Evolutionary conservation across 2,113 vertebrate genomes (phyloP).

Genomic region (Dicrurus megarhynchus): DNA sequence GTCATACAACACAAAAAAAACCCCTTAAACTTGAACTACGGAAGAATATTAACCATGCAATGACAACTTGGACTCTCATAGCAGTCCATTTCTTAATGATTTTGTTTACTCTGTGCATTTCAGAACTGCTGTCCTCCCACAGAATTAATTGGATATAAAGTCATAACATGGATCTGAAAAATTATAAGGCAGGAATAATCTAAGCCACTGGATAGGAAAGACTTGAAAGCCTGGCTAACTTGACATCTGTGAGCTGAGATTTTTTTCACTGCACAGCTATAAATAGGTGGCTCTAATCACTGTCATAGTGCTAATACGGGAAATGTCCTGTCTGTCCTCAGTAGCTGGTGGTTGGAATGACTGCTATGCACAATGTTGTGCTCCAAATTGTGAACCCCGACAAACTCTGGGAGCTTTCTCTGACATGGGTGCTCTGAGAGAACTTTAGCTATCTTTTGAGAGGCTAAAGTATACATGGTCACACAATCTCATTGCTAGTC

Average conservation of each 20-base stretch:
- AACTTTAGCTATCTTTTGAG: neutral
- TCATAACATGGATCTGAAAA: slow-evolving; percentile 23
- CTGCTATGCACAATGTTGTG: neutral
- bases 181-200: neutral
- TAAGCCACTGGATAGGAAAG: neutral
- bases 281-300: slow-evolving; percentile 48
- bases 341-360: neutral
- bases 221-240: neutral
- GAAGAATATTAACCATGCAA: neutral
- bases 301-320: neutral
- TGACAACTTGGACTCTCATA: neutral
- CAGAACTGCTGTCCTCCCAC: slow-evolving; percentile 1
- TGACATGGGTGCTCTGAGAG: neutral
- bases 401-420: neutral
- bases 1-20: neutral
- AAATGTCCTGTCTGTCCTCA: slow-evolving; percentile 1
- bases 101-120: neutral
- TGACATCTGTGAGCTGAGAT: neutral
- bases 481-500: neutral
- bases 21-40: neutral
- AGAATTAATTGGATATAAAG: slow-evolving; percentile 43
- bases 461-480: neutral
- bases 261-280: slow-evolving; percentile 30
- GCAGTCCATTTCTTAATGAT: neutral
- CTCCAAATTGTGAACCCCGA: neutral